These are phyloP conservation scores for Petrophora chlorosata DNA, from an alignment of 2,888 invertebrate species.

Conservation along the genomic window DNA sequence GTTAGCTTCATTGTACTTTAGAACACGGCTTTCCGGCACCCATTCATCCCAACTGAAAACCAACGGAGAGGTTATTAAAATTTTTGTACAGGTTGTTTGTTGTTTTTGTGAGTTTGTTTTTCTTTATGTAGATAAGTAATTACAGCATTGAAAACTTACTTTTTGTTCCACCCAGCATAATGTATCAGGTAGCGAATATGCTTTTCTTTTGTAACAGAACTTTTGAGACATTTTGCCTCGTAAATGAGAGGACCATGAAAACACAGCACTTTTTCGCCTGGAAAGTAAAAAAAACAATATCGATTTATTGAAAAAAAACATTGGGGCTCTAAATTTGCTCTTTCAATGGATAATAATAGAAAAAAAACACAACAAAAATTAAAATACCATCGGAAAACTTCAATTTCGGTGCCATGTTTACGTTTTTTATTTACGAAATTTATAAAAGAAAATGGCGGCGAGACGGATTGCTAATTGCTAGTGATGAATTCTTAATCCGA, in stretches of 20 bases:
- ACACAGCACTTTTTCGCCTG: conserved; percentile 95
- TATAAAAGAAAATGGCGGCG: too few species aligned
- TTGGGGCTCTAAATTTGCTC: too few species aligned
- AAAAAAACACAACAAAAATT: conserved; percentile 4
- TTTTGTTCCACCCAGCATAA: conserved; percentile 99
- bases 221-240: conserved; percentile 97
- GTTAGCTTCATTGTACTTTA: conserved; percentile 95
- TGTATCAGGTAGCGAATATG: conserved; percentile 96
- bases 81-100: not conserved
- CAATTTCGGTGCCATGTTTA: conserved; percentile 84
- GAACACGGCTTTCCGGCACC: conserved; percentile 95
- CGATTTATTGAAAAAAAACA: not conserved
- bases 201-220: conserved; percentile 92
- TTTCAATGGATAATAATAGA: too few species aligned
- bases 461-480: too few species aligned
- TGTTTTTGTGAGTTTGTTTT: too few species aligned
- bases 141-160: conserved; percentile 82
- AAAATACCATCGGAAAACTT: conserved; percentile 88
- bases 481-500: too few species aligned
- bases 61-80: conserved; percentile 1
- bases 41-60: conserved; percentile 95
- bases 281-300: conserved; percentile 42
- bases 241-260: conserved; percentile 98
- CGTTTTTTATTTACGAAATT: conserved; percentile 21
- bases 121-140: too few species aligned